phyloP scores from a whole-genome alignment of 2,113 vertebrate genomes.

The Sapajus apella region DNA sequence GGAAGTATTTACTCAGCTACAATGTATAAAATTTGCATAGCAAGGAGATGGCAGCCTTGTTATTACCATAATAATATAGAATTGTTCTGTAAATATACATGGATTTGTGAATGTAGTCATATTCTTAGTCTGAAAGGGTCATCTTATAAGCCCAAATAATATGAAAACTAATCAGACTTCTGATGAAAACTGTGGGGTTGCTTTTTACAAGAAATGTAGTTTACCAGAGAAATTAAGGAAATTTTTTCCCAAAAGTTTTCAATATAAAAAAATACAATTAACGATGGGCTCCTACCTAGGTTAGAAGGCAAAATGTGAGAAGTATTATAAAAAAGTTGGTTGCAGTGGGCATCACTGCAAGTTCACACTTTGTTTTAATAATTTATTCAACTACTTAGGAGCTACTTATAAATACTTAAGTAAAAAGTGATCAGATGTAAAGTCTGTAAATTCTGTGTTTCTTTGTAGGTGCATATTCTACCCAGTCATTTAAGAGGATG shows the following conservation, averaged over 20 bases:
- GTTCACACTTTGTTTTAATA: background rate
- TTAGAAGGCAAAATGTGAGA: background rate
- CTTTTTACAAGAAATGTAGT: background rate
- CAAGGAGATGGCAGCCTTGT: background rate
- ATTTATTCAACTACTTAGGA: background rate
- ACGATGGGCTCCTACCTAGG: background rate
- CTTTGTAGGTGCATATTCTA: background rate
- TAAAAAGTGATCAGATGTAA: background rate
- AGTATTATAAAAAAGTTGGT: background rate
- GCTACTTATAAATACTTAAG: background rate
- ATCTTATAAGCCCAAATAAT: background rate
- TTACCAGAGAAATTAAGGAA: background rate
- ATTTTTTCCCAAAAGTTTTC: background rate
- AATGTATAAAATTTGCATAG: slow-evolving; percentile 29
- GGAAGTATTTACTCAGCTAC: slow-evolving; percentile 14
- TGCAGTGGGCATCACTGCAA: background rate
- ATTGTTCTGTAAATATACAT: background rate
- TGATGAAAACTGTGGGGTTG: background rate
- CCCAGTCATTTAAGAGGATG: background rate
- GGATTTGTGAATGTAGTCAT: background rate
- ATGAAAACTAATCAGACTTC: background rate
- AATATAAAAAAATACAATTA: background rate
- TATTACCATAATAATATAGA: slow-evolving; percentile 37
- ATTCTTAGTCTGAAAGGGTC: background rate
- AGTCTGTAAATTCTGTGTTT: background rate